These are phyloP conservation scores for Pogonomyrmex californicus DNA, from an alignment of 1,140 invertebrate species.

Conservation along the genomic window DNA sequence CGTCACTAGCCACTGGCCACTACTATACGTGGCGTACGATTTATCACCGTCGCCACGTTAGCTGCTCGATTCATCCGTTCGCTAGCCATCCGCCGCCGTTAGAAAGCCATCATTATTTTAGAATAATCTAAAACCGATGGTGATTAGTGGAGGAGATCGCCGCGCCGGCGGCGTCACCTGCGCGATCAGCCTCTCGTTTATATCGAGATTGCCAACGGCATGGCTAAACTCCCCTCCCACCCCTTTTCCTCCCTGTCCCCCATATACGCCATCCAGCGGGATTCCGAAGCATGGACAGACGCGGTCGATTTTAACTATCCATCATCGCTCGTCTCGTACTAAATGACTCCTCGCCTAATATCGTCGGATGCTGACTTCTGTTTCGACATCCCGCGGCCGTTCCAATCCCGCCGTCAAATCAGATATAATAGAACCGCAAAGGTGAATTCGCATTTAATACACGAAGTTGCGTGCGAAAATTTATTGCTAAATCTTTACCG, in stretches of 20 bases:
- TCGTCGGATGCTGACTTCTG: slow-evolving; percentile 54
- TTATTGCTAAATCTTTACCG: not conserved
- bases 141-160: slow-evolving; percentile 84
- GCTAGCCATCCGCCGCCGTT: slow-evolving; percentile 68
- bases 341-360: slow-evolving; percentile 61
- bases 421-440: slow-evolving; percentile 29
- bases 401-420: slow-evolving; percentile 30
- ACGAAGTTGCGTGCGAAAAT: not conserved
- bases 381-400: slow-evolving; percentile 37
- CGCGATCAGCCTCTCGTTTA: slow-evolving; percentile 79
- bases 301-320: slow-evolving; percentile 78
- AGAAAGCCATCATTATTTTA: slow-evolving; percentile 86
- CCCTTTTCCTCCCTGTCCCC: not conserved
- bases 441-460: not conserved
- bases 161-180: slow-evolving; percentile 82
- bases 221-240: slow-evolving; percentile 3
- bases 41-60: slow-evolving; percentile 76
- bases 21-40: slow-evolving; percentile 61
- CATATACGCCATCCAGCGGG: slow-evolving; percentile 57
- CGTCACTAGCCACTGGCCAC: slow-evolving; percentile 57
- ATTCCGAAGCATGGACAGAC: slow-evolving; percentile 62
- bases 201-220: slow-evolving; percentile 59
- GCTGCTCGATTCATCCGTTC: slow-evolving; percentile 66
- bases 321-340: slow-evolving; percentile 77
- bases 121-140: slow-evolving; percentile 87